Evolutionary conservation across 2,113 vertebrate genomes (phyloP), one percentile per base, ranked within the genome.

Genomic region (Desmodus rotundus): DNA sequence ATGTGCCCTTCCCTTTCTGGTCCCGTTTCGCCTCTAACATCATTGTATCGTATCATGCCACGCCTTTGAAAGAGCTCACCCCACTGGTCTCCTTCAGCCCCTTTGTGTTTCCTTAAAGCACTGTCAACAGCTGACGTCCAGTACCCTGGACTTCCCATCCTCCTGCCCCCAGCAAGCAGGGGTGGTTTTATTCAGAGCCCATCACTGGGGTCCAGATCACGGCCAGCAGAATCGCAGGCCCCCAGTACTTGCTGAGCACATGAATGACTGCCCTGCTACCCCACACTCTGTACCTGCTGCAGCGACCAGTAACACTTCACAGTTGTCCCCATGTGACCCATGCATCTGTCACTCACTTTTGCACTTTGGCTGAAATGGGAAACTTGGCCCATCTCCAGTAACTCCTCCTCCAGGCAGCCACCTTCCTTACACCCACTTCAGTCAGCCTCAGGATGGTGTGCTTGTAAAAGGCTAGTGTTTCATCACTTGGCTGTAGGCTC

Each of bases 381-480:
- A 74, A 43, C 1, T 12, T 38, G 65, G 41, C 45, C n/a, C 24
- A 56, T 41, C 54, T 78, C 72, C 9, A 31, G n/a, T 41, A 31
- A 20, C 41, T 26, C 41, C 72, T 92, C 65, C 52, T 92, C 65
- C 63, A 90, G 76, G 56, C 80, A 92, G 56, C 43, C n/a, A 12
- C 8, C 26, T 22, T 28, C 19, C 52, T 52, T 7, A 61, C 1
- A 81, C 77, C 85, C 43, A 36, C 45, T 63, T 61, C 13, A 8
- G 47, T 58, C n/a, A 19, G 22, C 31, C 73, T 7, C 9, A 4
- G 33, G 43, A 33, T 14, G n/a, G 0, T 3, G 26, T 14, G 4
- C 70, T 68, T 63, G 12, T 73, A 54, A 65, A 81, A 54, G 70
- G 33, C 54, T 50, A 19, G 20, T 10, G 52, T 67, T 38, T 61